These are phyloP conservation scores for Galagoides demidoff DNA, from an alignment of 2,797 vertebrate species.

Conservation along the genomic window DNA sequence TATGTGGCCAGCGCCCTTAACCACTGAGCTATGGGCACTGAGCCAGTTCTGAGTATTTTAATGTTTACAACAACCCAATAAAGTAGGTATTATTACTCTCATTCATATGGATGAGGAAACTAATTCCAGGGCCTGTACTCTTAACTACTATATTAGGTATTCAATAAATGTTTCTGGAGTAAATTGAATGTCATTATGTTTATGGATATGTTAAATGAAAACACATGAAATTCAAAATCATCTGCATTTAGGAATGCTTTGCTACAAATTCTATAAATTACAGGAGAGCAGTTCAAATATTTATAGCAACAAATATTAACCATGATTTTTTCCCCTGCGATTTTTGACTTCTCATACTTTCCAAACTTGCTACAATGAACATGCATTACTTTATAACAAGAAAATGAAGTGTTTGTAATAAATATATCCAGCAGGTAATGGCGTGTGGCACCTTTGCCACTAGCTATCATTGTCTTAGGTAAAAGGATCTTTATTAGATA, in stretches of 20 bases:
- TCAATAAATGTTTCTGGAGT: conserved; percentile 21
- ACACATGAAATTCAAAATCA: not conserved
- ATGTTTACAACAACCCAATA: not conserved
- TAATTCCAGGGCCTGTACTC: not conserved
- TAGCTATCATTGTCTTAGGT: not conserved
- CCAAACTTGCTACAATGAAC: not conserved
- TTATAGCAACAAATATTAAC: not conserved
- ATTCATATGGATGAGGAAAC: not conserved
- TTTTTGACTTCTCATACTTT: not conserved
- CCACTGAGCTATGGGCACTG: no score
- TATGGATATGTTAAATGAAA: not conserved
- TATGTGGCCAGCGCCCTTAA: no score
- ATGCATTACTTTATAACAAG: not conserved
- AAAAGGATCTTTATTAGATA: not conserved
- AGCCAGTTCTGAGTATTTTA: not conserved
- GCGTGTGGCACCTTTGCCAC: not conserved
- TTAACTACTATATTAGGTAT: not conserved
- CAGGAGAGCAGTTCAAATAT: not conserved
- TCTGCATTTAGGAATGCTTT: conserved; percentile 4
- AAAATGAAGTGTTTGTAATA: not conserved
- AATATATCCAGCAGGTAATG: not conserved
- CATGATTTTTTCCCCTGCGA: not conserved
- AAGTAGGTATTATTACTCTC: not conserved
- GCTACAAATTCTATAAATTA: conserved; percentile 8
- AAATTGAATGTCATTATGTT: not conserved